phyloP scores from a whole-genome alignment of 2,888 invertebrate genomes.

The Carpatolechia fugitivella region DNA sequence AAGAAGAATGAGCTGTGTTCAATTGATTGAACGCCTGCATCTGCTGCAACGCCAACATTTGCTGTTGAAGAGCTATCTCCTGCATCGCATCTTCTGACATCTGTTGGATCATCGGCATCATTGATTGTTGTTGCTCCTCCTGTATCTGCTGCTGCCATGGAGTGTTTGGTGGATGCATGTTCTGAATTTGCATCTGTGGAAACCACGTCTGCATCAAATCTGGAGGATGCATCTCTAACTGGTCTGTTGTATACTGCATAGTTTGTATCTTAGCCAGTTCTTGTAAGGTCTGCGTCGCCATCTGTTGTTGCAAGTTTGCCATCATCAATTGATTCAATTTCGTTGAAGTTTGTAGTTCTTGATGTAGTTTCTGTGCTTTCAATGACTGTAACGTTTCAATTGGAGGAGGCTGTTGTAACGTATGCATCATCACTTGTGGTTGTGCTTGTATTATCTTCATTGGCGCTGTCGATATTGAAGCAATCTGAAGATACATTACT shows the following conservation, averaged over 20 bases:
- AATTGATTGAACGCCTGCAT: conserved; percentile 37
- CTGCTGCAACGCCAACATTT: conserved; percentile 33
- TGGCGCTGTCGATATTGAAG: background rate
- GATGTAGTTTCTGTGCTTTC: background rate
- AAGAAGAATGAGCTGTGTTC: conserved; percentile 32
- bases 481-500: background rate
- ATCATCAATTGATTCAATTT: conserved; percentile 2
- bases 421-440: conserved; percentile 7
- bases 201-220: background rate
- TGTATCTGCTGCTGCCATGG: background rate
- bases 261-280: conserved; percentile 3
- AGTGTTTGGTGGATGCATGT: background rate
- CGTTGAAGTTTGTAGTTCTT: conserved; percentile 1
- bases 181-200: background rate
- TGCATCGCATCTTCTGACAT: conserved; percentile 21
- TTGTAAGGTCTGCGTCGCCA: background rate
- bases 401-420: conserved; percentile 4
- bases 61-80: conserved; percentile 37
- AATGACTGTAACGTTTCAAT: background rate
- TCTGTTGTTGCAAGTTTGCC: background rate
- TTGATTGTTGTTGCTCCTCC: background rate
- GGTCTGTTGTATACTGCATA: background rate
- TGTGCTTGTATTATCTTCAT: background rate
- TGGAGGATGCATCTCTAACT: background rate
- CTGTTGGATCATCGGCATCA: background rate